Conservation (phyloP, 2,113 vertebrate species). For the Heliornis fulica region DNA sequence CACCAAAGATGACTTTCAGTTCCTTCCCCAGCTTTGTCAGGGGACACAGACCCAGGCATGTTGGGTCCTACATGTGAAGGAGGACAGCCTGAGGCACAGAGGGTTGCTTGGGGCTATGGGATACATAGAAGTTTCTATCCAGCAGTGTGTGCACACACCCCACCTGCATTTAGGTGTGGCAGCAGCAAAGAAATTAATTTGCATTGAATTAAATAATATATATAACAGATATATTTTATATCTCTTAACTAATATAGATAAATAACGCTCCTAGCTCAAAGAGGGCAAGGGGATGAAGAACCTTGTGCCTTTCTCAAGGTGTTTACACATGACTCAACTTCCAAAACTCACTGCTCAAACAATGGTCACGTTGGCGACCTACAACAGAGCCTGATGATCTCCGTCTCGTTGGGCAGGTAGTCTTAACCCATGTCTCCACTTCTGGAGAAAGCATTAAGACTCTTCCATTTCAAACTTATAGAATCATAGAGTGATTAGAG, state of each 20-base stretch:
- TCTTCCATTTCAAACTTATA: not conserved
- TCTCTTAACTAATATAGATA: no score
- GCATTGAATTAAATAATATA: not conserved
- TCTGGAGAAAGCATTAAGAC: not conserved
- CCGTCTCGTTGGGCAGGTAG: not conserved
- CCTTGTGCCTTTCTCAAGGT: rapidly evolving
- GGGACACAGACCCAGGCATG: not conserved
- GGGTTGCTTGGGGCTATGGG: not conserved
- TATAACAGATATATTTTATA: no score
- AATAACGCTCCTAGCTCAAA: not conserved
- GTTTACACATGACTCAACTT: not conserved
- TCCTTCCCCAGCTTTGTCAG: not conserved
- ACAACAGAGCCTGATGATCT: not conserved
- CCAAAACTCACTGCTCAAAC: not conserved
- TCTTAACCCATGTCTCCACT: not conserved
- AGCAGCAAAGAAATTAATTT: not conserved
- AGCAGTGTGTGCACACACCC: not conserved
- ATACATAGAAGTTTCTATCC: not conserved
- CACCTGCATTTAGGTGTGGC: not conserved
- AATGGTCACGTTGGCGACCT: not conserved
- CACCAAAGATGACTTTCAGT: not conserved
- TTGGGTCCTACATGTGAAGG: not conserved
- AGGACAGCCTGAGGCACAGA: not conserved
- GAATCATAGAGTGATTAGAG: no score
- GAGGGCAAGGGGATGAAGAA: not conserved